These are phyloP conservation scores for Malacoraja senta DNA, from an alignment of 2,797 vertebrate genomes.

Conservation along the genomic window DNA sequence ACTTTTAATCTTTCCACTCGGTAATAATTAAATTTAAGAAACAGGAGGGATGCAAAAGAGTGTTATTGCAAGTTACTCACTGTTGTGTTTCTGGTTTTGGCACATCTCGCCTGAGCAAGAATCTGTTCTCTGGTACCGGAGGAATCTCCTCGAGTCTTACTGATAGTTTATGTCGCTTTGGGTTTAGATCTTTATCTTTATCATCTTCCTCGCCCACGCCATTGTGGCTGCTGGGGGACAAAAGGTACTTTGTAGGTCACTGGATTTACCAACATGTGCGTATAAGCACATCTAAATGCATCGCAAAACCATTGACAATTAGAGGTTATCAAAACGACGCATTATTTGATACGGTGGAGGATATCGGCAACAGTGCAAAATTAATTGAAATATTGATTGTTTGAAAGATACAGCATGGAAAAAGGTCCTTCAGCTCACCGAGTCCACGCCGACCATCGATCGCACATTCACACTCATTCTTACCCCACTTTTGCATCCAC, in stretches of 20 bases:
- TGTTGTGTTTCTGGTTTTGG: slow-evolving; percentile 67
- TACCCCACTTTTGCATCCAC: too few species aligned
- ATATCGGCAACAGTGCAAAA: too few species aligned
- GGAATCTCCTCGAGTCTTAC: slow-evolving; percentile 95
- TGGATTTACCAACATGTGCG: not conserved
- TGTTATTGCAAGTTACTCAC: slow-evolving; percentile 55
- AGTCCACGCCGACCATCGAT: too few species aligned
- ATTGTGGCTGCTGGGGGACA: slow-evolving; percentile 54
- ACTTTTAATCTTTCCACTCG: not conserved
- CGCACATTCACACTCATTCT: too few species aligned
- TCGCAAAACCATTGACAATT: not conserved
- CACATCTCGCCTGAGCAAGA: slow-evolving; percentile 81
- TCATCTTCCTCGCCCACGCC: slow-evolving; percentile 55
- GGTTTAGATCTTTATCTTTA: slow-evolving; percentile 62
- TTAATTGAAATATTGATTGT: too few species aligned
- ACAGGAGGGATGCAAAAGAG: not conserved
- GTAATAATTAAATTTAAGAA: too few species aligned
- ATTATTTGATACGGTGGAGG: not conserved
- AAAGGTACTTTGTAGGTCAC: not conserved
- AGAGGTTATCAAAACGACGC: not conserved
- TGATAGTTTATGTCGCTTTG: slow-evolving; percentile 83
- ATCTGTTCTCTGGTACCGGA: slow-evolving; percentile 92
- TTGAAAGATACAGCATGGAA: too few species aligned
- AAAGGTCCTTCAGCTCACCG: too few species aligned
- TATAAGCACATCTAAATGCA: not conserved